A percentile compares a stretch with the other conserved stretches of the same genome.
Conservation (phyloP, 2,113 vertebrate genomes). For the Calypte anna region DNA sequence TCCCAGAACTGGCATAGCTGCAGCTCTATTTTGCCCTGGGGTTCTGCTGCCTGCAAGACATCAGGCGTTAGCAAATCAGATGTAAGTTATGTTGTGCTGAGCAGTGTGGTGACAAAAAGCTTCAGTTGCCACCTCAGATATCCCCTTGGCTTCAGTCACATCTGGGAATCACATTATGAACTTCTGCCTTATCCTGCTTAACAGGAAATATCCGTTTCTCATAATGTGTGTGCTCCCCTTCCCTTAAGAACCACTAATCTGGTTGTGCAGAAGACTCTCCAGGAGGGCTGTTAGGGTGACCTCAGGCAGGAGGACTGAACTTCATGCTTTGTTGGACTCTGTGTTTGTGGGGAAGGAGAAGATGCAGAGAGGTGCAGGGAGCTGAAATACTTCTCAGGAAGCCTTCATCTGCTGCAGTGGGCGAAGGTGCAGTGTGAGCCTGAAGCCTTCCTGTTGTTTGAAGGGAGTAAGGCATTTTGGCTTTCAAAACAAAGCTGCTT, state of each 20-base stretch:
- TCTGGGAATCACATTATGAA: background rate
- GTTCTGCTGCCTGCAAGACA: background rate
- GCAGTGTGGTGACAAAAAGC: background rate
- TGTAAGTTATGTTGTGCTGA: background rate
- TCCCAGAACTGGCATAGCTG: background rate
- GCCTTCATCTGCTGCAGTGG: fast-evolving
- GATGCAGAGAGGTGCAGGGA: fast-evolving
- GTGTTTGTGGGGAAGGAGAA: background rate
- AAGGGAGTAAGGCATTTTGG: slow-evolving; percentile 68
- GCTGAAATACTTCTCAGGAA: background rate
- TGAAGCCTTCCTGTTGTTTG: slow-evolving; percentile 50
- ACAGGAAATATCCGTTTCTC: slow-evolving; percentile 19
- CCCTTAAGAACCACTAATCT: background rate
- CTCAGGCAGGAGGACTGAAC: background rate
- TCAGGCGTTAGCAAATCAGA: background rate
- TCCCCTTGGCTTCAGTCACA: background rate
- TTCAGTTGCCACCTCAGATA: background rate
- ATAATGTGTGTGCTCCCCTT: background rate
- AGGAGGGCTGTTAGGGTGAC: background rate
- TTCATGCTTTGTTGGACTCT: background rate
- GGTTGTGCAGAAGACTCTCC: background rate
- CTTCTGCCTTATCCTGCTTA: background rate
- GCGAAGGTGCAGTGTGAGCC: background rate
- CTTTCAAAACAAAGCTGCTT: slow-evolving; percentile 64
- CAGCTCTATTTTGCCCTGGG: background rate